Conservation (phyloP, 2,797 vertebrate genomes). For the Alcedo atthis region DNA sequence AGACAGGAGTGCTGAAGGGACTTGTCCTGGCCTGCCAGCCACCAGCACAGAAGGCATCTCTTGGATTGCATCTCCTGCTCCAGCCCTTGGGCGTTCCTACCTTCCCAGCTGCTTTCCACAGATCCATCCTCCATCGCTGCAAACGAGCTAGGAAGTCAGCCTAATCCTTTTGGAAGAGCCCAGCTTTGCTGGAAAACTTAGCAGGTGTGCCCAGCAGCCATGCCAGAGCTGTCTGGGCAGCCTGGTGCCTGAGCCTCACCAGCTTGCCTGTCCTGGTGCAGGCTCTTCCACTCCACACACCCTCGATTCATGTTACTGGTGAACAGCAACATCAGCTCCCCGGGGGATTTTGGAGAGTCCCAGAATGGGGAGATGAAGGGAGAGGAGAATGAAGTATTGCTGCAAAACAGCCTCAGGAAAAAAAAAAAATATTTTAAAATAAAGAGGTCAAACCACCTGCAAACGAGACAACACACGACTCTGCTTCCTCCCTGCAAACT, state of each 20-base stretch:
- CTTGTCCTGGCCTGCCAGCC: neutral
- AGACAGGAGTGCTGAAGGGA: neutral
- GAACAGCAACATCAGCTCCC: neutral
- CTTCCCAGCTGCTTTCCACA: neutral
- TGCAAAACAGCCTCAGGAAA: neutral
- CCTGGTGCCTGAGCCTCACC: accelerated
- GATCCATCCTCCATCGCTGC: neutral
- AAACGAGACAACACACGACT: neutral
- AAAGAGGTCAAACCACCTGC: neutral
- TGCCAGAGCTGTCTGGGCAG: neutral
- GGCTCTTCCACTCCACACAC: neutral
- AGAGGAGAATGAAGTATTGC: neutral
- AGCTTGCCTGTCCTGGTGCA: neutral
- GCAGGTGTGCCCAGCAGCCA: neutral
- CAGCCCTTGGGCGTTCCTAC: neutral
- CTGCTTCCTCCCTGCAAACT: neutral
- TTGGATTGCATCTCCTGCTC: neutral
- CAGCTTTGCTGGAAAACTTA: neutral
- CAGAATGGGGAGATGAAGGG: neutral
- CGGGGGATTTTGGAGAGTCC: neutral
- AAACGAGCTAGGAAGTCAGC: neutral
- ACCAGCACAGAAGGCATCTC: neutral
- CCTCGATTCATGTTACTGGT: neutral
- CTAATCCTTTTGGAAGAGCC: neutral
- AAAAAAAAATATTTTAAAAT: neutral